Evolutionary conservation across 2,113 vertebrate species (phyloP).

Genomic region (Ctenodactylus gundi): DNA sequence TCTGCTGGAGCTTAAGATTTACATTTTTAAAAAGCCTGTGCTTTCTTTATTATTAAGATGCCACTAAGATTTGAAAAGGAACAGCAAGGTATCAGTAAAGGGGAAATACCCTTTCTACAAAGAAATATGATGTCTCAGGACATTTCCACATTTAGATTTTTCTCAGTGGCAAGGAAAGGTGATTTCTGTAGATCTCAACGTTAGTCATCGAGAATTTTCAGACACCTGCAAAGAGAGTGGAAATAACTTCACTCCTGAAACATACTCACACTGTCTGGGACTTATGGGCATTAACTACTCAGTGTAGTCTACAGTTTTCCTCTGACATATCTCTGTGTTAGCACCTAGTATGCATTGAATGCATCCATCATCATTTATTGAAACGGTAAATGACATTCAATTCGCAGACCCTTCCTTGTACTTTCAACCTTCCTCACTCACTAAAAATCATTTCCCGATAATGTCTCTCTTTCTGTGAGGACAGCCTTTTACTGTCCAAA

Average conservation of each 20-base stretch:
- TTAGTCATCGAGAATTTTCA: slow-evolving; percentile 4
- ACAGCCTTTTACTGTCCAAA: background rate
- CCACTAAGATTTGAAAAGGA: background rate
- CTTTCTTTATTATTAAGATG: background rate
- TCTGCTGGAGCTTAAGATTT: background rate
- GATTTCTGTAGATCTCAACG: background rate
- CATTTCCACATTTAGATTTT: background rate
- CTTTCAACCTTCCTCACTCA: background rate
- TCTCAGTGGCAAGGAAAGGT: background rate
- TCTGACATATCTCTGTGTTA: background rate
- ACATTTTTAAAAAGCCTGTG: too few relatives aligned
- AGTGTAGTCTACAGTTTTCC: background rate
- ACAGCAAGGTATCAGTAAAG: background rate
- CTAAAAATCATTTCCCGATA: background rate
- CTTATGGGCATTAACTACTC: background rate
- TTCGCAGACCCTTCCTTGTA: background rate
- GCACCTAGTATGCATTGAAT: background rate
- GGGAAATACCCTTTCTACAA: slow-evolving; percentile 12
- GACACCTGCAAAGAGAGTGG: background rate
- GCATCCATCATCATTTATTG: background rate
- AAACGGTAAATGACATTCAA: background rate
- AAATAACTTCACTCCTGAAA: background rate
- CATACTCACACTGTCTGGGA: background rate
- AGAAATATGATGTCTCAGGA: background rate
- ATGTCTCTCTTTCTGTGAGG: background rate